phyloP scores from a whole-genome alignment of 2,113 vertebrate genomes.

The Epinephelus fuscoguttatus region DNA sequence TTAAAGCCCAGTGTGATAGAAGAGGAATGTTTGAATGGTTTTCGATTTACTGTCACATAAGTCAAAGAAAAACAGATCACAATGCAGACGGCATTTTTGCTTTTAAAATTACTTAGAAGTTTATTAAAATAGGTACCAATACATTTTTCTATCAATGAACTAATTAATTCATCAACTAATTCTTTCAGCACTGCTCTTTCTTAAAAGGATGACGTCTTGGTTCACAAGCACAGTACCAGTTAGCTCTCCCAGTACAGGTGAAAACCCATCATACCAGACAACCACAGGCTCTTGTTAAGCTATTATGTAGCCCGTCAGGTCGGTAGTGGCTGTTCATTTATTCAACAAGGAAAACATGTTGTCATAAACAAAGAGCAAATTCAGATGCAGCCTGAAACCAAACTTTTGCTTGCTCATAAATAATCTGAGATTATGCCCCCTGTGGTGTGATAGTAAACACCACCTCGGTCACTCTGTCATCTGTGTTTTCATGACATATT shows the following conservation, averaged over 20 bases:
- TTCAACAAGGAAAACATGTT: constrained; percentile 14
- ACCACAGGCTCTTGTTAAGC: constrained; percentile 20
- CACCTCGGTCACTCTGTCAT: constrained; percentile 44
- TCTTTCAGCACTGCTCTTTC: background rate
- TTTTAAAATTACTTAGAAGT: background rate
- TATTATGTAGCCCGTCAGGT: background rate
- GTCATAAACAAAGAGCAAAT: constrained; percentile 37
- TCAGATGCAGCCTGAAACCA: constrained; percentile 28
- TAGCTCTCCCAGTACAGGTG: constrained; percentile 16
- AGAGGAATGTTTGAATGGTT: too few relatives aligned
- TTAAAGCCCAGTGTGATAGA: background rate
- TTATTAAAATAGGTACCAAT: background rate
- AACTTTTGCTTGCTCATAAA: constrained; percentile 67
- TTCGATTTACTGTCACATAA: background rate
- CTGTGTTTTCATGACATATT: constrained; percentile 71
- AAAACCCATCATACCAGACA: constrained; percentile 50
- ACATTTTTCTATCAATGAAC: too few relatives aligned
- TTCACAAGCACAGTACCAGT: background rate
- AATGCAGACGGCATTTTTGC: background rate
- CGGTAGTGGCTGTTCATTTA: background rate
- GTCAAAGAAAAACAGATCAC: background rate
- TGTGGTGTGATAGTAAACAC: constrained; percentile 38
- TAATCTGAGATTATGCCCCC: constrained; percentile 66
- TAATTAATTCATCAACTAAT: too few relatives aligned
- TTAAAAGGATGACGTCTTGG: background rate